Base-by-base conservation (phyloP, 2,113 vertebrate species). In the Cairina moschata region DNA sequence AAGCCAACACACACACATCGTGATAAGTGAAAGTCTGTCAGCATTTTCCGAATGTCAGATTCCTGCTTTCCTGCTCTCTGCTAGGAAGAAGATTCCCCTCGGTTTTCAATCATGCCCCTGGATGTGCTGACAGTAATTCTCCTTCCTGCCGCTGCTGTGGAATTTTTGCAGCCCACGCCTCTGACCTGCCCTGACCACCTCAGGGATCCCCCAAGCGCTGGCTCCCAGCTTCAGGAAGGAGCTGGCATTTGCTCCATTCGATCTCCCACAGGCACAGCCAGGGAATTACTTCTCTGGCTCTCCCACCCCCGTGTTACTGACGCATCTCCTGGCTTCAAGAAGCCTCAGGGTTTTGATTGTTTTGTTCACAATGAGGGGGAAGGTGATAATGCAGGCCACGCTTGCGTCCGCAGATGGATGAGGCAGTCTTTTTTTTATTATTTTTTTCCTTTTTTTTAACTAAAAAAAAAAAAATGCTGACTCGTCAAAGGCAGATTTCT, bases 151-250 rank as follows among this genome's bases (percentile, higher is more conserved):
- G 60, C 88, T 68, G 65, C 42, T 67, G 65, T 71, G 82, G 83
- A 95, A 91, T 91, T 94, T 77, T 62, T 86, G 52, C 60, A 59
- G 81, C 60, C 32, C 86, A 68, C 5, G 1, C 85, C 26, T 32
- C 11, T 11, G 42, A 94, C 74, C 77, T 12, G 6, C 26, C 54
- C 83, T 80, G 59, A 86, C 65, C 38, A 68, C 76, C 83, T 90
- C 68, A 91, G 68, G 85, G 60, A 93, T 91, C 56, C 42, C 72
- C 59, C 63, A 84, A 67, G 44, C 79, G 78, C 85, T 72, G 59
- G 80, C 59, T 83, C 65, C 52, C n/a, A 91, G 85, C 32, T 90
- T 42, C 59, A 90, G 75, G 83, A 96, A 81, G 36, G 40, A 82
- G 52, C 67, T 83, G 93, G n/a, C 68, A 82, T 93, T 23, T 0